phyloP scores from a whole-genome alignment of 2,113 vertebrate species.

The Apaloderma vittatum region DNA sequence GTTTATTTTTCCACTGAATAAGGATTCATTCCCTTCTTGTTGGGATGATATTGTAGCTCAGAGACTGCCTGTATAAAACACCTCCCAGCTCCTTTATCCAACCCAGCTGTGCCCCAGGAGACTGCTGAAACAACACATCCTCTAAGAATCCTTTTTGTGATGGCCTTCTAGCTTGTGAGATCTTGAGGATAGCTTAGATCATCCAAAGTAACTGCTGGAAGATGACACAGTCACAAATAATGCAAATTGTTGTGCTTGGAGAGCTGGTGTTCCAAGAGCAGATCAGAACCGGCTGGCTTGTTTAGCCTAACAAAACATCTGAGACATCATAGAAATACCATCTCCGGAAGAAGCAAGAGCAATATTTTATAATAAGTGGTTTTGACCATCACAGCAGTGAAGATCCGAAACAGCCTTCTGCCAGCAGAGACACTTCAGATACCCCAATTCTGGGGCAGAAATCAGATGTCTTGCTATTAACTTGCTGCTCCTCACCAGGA shows the following conservation, averaged over 20 bases:
- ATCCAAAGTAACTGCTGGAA: background rate
- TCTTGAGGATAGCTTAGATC: background rate
- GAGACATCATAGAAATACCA: background rate
- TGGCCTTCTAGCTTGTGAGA: background rate
- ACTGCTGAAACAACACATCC: background rate
- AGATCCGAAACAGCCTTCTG: background rate
- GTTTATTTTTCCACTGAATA: background rate
- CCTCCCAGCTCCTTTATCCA: background rate
- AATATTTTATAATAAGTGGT: background rate
- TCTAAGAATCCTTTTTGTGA: background rate
- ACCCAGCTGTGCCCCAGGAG: background rate
- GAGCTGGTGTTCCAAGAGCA: background rate
- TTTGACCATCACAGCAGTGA: background rate
- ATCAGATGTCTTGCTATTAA: background rate
- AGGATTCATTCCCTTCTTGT: background rate
- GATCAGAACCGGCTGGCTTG: background rate
- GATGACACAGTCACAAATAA: background rate
- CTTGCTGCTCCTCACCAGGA: background rate
- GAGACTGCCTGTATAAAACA: background rate
- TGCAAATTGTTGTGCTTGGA: background rate
- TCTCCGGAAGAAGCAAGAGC: background rate
- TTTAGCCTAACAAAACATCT: background rate
- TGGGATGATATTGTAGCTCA: background rate
- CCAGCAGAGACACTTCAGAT: background rate
- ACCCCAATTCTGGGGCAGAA: background rate